Base-by-base conservation (phyloP, 2,797 vertebrate genomes). In the Danio jaintianensis region DNA sequence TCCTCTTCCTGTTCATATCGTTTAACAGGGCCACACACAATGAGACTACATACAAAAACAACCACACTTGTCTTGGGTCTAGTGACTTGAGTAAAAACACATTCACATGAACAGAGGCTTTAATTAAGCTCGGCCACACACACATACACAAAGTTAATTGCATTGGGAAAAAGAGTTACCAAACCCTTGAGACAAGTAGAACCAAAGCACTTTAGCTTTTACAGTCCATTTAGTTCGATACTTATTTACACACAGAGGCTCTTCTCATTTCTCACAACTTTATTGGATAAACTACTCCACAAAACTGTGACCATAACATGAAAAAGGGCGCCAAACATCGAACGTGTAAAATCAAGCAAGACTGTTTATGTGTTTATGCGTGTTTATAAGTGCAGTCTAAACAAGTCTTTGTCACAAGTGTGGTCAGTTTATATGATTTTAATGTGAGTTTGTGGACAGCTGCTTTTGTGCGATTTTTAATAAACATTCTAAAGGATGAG, bases 21-120 rank as follows among this genome's bases (percentile, higher is more conserved):
- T 78, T 75, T 75, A 73, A 86, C 78, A 79, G 72, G 85, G 75
- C 81, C 82, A 84, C 85, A 82, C 82, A 80, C 76, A 82, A 66
- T 47, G 63, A 68, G 63, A 80, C 48, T 9, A 29, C 43, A 82
- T 29, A 70, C 29, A 40, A 73, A 78, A 67, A 42, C 15, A 15
- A 58, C 22, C 68, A 7, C 9, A 50, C 12, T 50, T 78, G 36
- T 61, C 16, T 4, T 22, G 22, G 76, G 64, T 61, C 45, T 55
- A 79, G 48, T 72, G 68, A 56, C 59, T 72, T 13, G 15, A 70
- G 50, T 79, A 68, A 72, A 56, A 79, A 71, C 58, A 63, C 22
- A 55, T 79, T 72, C 36, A 69, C 76, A 72, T 53, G 74, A 66
- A 53, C 38, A 66, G 47, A 56, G 22, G 20, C 58, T 79, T 63